Percentiles rank a stretch among this genome's conserved stretches.
phyloP scores from a whole-genome alignment of 2,888 invertebrate species.

The Agrotis segetum region DNA sequence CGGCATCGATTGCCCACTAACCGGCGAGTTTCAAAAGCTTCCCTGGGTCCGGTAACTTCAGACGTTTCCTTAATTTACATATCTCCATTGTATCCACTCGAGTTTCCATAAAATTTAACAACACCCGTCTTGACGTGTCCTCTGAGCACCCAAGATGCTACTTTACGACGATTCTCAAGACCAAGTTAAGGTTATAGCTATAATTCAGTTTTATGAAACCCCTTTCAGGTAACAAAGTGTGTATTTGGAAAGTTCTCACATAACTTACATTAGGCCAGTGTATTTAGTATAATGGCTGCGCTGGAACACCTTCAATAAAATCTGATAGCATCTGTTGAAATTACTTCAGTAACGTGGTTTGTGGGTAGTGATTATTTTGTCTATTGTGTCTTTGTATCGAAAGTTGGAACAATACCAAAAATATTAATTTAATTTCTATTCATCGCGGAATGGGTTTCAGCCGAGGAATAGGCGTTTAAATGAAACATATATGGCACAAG shows the following conservation, averaged over 20 bases:
- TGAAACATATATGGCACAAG: neutral
- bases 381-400: slow-evolving; percentile 67
- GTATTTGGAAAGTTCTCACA: slow-evolving; percentile 84
- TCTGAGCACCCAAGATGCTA: slow-evolving; percentile 85
- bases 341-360: slow-evolving; percentile 45
- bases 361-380: slow-evolving; percentile 74
- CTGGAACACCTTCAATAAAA: slow-evolving; percentile 43
- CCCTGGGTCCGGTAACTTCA: slow-evolving; percentile 69
- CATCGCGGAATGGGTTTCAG: neutral
- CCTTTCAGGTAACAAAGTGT: slow-evolving; percentile 89
- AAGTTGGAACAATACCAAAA: slow-evolving; percentile 56
- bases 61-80: slow-evolving; percentile 84
- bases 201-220: slow-evolving; percentile 90
- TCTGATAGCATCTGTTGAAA: slow-evolving; percentile 49
- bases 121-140: slow-evolving; percentile 85
- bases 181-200: slow-evolving; percentile 88
- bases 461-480: neutral
- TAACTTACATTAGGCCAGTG: slow-evolving; percentile 76
- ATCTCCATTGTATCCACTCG: slow-evolving; percentile 84
- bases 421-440: slow-evolving; percentile 45
- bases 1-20: slow-evolving; percentile 67
- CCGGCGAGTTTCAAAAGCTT: slow-evolving; percentile 73
- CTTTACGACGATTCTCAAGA: slow-evolving; percentile 88
- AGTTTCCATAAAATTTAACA: slow-evolving; percentile 89
- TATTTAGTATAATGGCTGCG: slow-evolving; percentile 54